A percentile compares a stretch with the other conserved stretches of the same genome.
phyloP scores from a whole-genome alignment of 1,140 invertebrate species.

The Mya arenaria region DNA sequence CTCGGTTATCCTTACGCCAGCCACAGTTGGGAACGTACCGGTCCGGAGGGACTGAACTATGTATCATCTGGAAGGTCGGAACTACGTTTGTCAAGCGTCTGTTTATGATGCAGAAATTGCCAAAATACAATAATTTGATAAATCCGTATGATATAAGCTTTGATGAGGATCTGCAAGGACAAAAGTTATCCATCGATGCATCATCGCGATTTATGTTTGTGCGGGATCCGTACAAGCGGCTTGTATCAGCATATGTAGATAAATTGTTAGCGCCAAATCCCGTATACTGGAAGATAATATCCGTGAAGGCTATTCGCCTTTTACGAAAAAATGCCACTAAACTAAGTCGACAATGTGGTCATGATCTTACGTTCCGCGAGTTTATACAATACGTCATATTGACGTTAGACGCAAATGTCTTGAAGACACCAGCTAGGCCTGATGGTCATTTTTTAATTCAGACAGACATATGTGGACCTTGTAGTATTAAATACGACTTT shows the following conservation, averaged over 20 bases:
- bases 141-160: slow-evolving; percentile 22
- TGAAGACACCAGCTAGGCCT: not conserved
- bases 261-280: slow-evolving; percentile 69
- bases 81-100: slow-evolving; percentile 15
- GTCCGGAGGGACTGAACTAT: not conserved
- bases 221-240: slow-evolving; percentile 61
- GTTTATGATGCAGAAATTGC: slow-evolving; percentile 18
- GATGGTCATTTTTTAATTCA: slow-evolving; percentile 62
- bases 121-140: not conserved
- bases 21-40: slow-evolving; percentile 16
- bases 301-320: slow-evolving; percentile 23
- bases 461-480: slow-evolving; percentile 63
- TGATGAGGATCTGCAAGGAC: too few relatives aligned
- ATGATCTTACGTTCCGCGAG: slow-evolving; percentile 67
- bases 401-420: slow-evolving; percentile 25
- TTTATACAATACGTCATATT: slow-evolving; percentile 64
- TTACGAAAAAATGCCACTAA: not conserved
- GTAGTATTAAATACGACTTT: slow-evolving; percentile 58
- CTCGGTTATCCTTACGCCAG: too few relatives aligned
- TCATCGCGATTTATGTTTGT: slow-evolving; percentile 62
- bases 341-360: slow-evolving; percentile 56
- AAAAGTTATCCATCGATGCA: too few relatives aligned
- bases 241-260: slow-evolving; percentile 67
- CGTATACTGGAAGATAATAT: slow-evolving; percentile 61
- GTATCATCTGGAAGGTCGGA: slow-evolving; percentile 34